Evolutionary conservation across 2,888 invertebrate species (phyloP).

Genomic region (Eurytoma californica): DNA sequence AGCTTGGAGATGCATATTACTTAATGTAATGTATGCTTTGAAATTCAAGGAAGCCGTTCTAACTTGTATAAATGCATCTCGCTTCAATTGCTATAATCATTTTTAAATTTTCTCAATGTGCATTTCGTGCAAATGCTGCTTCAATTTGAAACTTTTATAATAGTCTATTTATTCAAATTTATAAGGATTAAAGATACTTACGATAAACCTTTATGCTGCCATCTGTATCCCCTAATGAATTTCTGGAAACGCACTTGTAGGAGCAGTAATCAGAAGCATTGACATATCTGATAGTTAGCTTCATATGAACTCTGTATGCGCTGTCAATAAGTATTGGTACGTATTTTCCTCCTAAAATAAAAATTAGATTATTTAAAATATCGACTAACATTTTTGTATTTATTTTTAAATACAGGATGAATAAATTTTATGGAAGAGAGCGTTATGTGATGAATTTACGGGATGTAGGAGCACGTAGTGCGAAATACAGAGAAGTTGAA

Average conservation of each 20-base stretch:
- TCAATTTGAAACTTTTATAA: not conserved
- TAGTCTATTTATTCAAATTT: not conserved
- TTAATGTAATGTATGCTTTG: constrained; percentile 22
- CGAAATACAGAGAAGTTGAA: not conserved
- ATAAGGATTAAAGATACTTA: constrained; percentile 67
- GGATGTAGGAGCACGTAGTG: not conserved
- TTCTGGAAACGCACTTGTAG: constrained; percentile 78
- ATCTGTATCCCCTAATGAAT: constrained; percentile 78
- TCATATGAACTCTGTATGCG: constrained; percentile 77
- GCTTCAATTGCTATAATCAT: too few species aligned
- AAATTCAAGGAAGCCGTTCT: constrained; percentile 1
- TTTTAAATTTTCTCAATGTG: too few species aligned
- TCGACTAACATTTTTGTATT: not conserved
- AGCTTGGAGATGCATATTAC: constrained; percentile 40
- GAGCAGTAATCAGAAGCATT: constrained; percentile 74
- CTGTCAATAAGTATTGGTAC: constrained; percentile 75
- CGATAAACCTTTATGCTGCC: constrained; percentile 77
- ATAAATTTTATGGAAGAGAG: not conserved
- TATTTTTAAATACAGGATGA: not conserved
- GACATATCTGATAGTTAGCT: constrained; percentile 76
- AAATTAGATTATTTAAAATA: not conserved
- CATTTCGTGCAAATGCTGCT: too few species aligned
- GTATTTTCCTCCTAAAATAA: constrained; percentile 73
- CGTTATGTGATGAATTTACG: not conserved
- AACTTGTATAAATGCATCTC: not conserved